Evolutionary conservation across 2,888 invertebrate genomes (phyloP), one percentile per base, ranked within the genome.

Genomic region (Melieria picta): DNA sequence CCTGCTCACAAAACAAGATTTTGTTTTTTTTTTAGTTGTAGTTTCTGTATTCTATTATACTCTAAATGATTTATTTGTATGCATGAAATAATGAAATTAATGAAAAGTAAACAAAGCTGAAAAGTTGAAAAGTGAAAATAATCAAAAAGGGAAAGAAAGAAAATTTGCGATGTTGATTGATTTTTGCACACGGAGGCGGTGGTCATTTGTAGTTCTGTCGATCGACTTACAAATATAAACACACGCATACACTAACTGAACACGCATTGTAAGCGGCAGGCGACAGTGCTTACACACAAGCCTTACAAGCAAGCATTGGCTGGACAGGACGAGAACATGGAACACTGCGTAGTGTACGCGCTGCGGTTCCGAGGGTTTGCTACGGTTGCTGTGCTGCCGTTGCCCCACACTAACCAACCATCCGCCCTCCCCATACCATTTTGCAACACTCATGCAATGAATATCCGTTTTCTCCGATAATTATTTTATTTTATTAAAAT

Each of bases 1-100:
- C 45, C 10, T 9, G 52, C 61, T 67, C 61, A 67, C 60, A 61
- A 60, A 60, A 61, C 61, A 67, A 50, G 61, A 61, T 67, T 67
- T 67, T 61, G 60, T 60, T 61, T 67, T 62, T 64, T 64, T 65
- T 47, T 66, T 67, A 67, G 67, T 43, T 61, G 50, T 60, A 67
- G 67, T 67, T 67, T 60, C 67, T 60, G 55, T 67, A 67, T 50
- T 52, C 48, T 61, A 60, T 67, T 67, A 67, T 67, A 58, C 60
- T 67, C 52, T 67, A 61, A 67, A 67, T 52, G 60, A 67, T 67
- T 58, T 66, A 60, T 67, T 67, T 67, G 67, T 67, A 67, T 67
- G 67, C 67, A 67, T 67, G 67, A 67, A 67, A 67, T 67, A 30
- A 67, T 67, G 60, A 67, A 67, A 67, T 67, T 67, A 58, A 60